Evolutionary conservation across 30 jellyfish, hydroid and myxozoan genomes (phyloP).

Genomic region (Pseudorhiza aurosa): DNA sequence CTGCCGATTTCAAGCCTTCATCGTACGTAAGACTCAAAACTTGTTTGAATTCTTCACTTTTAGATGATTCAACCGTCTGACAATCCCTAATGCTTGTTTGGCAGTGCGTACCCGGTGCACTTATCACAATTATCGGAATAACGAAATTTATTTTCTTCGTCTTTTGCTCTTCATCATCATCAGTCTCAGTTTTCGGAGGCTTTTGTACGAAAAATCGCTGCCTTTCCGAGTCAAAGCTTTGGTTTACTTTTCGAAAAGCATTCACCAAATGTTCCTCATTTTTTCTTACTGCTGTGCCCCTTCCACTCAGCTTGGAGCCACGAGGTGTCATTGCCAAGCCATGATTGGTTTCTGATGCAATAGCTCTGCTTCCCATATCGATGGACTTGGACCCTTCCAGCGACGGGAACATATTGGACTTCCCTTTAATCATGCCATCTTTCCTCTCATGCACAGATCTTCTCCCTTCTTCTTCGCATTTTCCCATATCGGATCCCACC

Average conservation of each 20-base stretch:
- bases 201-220: not conserved
- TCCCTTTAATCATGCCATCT: not conserved
- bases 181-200: not conserved
- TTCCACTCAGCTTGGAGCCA: not conserved
- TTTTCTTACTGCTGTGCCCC: not conserved
- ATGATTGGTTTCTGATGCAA: not conserved
- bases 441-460: not conserved
- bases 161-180: not conserved
- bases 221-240: not conserved
- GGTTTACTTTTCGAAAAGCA: not conserved
- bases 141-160: not conserved
- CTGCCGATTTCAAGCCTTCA: too few relatives aligned
- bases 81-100: too few relatives aligned
- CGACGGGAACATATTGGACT: not conserved
- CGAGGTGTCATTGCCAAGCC: too few relatives aligned
- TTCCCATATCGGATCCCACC: not conserved
- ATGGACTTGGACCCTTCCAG: not conserved
- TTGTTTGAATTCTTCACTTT: too few relatives aligned
- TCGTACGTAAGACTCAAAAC: too few relatives aligned
- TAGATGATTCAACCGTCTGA: too few relatives aligned
- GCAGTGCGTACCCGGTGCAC: conserved; percentile 6
- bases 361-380: not conserved
- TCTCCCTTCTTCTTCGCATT: not conserved
- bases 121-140: not conserved
- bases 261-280: not conserved